Conservation (phyloP, 2,797 vertebrate genomes). For the Rallus crepitans region DNA sequence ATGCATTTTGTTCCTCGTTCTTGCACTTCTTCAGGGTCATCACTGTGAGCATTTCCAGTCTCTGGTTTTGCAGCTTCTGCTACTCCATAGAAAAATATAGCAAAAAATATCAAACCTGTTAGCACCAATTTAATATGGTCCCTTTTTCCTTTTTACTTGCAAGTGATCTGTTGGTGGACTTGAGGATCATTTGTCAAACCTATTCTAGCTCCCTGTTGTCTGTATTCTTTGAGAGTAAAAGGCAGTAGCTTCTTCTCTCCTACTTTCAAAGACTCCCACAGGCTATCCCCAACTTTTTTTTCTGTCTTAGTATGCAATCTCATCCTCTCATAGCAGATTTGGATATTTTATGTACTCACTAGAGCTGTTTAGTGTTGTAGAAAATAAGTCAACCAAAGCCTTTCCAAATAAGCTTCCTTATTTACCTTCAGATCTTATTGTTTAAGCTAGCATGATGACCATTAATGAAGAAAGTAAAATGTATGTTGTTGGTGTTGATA, state of each 20-base stretch:
- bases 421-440: neutral
- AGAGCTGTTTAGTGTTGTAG: accelerated
- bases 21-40: neutral
- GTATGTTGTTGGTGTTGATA: neutral
- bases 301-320: neutral
- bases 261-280: neutral
- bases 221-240: neutral
- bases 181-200: neutral
- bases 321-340: neutral
- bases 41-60: neutral
- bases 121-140: neutral
- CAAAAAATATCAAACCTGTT: neutral
- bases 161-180: neutral
- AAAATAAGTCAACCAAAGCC: neutral
- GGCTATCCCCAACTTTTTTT: neutral
- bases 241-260: neutral
- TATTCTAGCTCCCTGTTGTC: neutral
- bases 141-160: neutral
- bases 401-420: neutral
- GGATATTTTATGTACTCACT: neutral
- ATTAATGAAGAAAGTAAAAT: neutral
- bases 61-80: neutral
- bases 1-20: neutral
- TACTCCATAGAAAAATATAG: neutral
- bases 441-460: neutral